A percentile compares a stretch with the other conserved stretches of the same genome.
Evolutionary conservation across 2,113 vertebrate species (phyloP).

Genomic region (Epinephelus lanceolatus): DNA sequence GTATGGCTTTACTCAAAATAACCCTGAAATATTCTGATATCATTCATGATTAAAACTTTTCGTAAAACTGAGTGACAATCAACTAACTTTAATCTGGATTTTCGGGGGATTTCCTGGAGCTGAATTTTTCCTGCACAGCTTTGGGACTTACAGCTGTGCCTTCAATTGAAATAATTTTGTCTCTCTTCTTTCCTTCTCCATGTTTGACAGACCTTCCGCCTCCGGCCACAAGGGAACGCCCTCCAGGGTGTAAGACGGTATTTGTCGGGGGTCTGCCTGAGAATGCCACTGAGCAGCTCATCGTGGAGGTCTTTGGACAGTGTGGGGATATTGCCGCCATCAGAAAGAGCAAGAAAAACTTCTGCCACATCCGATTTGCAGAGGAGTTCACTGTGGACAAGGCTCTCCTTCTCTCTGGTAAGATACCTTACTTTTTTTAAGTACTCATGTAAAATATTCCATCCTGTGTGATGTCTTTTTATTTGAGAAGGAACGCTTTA

Average conservation of each 20-base stretch:
- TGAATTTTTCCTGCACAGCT: background rate
- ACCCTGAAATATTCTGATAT: background rate
- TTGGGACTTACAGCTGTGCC: background rate
- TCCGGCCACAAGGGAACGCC: slow-evolving; percentile 89
- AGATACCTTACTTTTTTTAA: background rate
- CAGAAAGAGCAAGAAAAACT: slow-evolving; percentile 92
- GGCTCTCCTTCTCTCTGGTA: slow-evolving; percentile 75
- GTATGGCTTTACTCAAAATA: background rate
- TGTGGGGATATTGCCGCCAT: slow-evolving; percentile 91
- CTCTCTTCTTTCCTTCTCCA: slow-evolving; percentile 4
- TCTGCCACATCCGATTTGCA: slow-evolving; percentile 91
- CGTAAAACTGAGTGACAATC: background rate
- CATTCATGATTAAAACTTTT: background rate
- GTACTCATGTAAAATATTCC: background rate
- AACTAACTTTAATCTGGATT: background rate
- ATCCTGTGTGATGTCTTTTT: background rate
- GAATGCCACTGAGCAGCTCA: slow-evolving; percentile 89
- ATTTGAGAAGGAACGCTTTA: background rate
- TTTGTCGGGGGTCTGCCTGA: slow-evolving; percentile 92
- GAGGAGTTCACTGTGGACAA: slow-evolving; percentile 79
- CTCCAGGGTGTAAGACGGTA: slow-evolving; percentile 92
- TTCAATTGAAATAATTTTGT: slow-evolving; percentile 4
- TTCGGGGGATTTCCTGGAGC: background rate
- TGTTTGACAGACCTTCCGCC: slow-evolving; percentile 86
- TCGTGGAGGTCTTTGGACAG: slow-evolving; percentile 91